Conservation (phyloP, 2,113 vertebrate species). For the Thryonomys swinderianus region DNA sequence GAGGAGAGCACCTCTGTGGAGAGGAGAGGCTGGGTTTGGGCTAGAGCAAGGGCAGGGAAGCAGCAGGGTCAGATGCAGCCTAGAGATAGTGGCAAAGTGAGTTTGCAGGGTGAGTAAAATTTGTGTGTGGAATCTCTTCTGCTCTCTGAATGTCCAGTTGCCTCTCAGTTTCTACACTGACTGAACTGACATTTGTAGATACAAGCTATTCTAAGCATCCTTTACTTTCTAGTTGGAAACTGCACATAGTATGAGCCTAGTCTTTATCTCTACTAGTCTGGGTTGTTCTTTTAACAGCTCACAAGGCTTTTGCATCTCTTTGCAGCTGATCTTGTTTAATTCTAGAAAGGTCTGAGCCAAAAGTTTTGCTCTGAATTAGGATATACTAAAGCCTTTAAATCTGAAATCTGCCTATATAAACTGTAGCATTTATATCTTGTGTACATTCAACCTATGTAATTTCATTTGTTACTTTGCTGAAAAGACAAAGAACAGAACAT, state of each 20-base stretch:
- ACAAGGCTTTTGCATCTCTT: neutral
- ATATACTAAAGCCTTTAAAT: neutral
- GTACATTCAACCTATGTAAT: neutral
- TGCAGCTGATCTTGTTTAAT: neutral
- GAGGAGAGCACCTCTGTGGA: neutral
- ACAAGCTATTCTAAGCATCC: neutral
- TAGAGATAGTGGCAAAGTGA: fast-evolving
- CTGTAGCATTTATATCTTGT: neutral
- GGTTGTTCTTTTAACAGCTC: neutral
- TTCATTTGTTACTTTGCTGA: neutral
- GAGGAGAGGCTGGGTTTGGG: neutral
- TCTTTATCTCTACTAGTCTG: neutral
- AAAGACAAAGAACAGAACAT: neutral
- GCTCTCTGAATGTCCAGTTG: neutral
- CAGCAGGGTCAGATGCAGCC: neutral
- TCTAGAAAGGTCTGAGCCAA: neutral
- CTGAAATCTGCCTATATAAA: neutral
- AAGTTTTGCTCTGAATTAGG: neutral
- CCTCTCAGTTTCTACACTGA: neutral
- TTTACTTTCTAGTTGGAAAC: neutral
- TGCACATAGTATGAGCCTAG: neutral
- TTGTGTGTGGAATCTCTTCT: neutral
- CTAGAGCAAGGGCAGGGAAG: fast-evolving
- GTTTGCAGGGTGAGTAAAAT: fast-evolving
- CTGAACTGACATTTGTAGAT: neutral